phyloP scores from a whole-genome alignment of 2,797 vertebrate species.

The Adrianichthys oophorus region DNA sequence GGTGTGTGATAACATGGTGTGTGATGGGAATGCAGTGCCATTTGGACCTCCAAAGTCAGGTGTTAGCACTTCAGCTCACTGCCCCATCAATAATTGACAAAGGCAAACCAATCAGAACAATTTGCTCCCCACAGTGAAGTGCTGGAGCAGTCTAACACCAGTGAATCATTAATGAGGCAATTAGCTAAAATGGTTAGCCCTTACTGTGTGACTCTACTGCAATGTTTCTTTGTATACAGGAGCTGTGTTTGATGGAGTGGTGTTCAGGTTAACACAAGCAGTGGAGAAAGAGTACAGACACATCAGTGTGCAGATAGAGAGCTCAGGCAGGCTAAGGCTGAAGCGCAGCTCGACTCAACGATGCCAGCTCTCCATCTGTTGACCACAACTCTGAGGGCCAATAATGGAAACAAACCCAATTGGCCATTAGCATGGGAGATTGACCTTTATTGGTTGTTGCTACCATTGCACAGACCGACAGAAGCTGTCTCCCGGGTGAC shows the following conservation, averaged over 20 bases:
- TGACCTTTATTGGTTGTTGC: constrained; percentile 76
- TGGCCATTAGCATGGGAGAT: constrained; percentile 74
- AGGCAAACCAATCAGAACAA: constrained; percentile 85
- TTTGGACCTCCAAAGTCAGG: constrained; percentile 78
- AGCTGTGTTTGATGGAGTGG: constrained; percentile 51
- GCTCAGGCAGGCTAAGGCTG: constrained; percentile 39
- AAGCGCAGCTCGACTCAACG: constrained; percentile 48
- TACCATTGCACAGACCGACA: constrained; percentile 62
- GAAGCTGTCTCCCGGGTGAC: constrained; percentile 67
- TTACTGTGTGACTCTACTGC: constrained; percentile 64
- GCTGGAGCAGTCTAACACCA: constrained; percentile 79
- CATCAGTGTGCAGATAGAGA: constrained; percentile 31
- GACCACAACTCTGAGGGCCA: constrained; percentile 69
- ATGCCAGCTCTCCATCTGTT: constrained; percentile 70
- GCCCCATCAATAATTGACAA: constrained; percentile 85
- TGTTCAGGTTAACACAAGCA: constrained; percentile 34
- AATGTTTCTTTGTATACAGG: constrained; percentile 44
- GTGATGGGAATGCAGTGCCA: constrained; percentile 70
- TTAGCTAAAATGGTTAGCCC: constrained; percentile 81
- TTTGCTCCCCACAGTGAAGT: constrained; percentile 83
- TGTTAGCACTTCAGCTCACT: constrained; percentile 80
- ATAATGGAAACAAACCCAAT: constrained; percentile 75
- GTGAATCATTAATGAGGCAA: constrained; percentile 86
- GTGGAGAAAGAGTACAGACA: constrained; percentile 19
- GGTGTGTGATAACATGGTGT: constrained; percentile 66